A percentile compares a stretch with the other conserved stretches of the same genome.
phyloP scores from a whole-genome alignment of 2,113 vertebrate genomes.

The Cyphomyrus discorhynchus region DNA sequence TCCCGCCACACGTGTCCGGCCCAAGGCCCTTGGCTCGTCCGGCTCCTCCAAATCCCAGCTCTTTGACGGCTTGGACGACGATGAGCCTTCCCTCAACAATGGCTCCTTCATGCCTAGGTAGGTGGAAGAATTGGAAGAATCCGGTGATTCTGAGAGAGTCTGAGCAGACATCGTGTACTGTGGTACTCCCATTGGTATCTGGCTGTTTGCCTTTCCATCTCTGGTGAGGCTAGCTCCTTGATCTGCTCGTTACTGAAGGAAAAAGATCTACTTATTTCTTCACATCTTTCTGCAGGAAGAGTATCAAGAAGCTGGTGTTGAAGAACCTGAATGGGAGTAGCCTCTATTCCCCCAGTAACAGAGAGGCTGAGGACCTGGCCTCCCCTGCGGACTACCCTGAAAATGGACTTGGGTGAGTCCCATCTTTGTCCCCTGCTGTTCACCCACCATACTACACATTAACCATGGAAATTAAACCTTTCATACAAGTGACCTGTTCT shows the following conservation, averaged over 20 bases:
- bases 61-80: conserved; percentile 88
- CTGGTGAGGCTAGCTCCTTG: background rate
- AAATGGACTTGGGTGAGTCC: conserved; percentile 73
- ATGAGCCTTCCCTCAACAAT: conserved; percentile 76
- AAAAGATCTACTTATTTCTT: background rate
- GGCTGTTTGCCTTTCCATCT: background rate
- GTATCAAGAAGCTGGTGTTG: conserved; percentile 91
- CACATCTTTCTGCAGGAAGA: conserved; percentile 66
- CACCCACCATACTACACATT: background rate
- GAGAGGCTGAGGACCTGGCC: conserved; percentile 72
- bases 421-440: background rate
- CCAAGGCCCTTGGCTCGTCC: conserved; percentile 77
- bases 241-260: background rate
- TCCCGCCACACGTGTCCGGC: conserved; percentile 79
- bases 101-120: conserved; percentile 90
- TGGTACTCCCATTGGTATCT: background rate
- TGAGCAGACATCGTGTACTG: background rate
- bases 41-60: conserved; percentile 83
- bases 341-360: conserved; percentile 71
- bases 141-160: background rate
- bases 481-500: background rate
- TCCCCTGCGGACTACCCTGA: conserved; percentile 78
- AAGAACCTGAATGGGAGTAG: conserved; percentile 82
- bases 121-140: background rate
- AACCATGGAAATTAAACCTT: background rate